phyloP scores from a whole-genome alignment of 64 coral and sea anemone species.

The Catalaphyllia jardinei region DNA sequence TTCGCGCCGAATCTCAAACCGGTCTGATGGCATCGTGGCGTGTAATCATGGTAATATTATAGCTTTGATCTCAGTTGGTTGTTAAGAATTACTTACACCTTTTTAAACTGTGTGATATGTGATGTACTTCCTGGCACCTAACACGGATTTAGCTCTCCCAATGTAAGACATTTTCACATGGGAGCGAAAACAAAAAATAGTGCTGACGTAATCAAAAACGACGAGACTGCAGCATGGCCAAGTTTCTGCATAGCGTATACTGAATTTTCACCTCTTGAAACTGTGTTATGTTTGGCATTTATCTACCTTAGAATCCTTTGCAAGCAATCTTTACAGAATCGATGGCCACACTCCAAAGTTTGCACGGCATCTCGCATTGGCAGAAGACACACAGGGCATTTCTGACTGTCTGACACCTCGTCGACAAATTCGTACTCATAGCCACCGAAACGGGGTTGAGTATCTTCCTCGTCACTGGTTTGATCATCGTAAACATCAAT shows the following conservation, averaged over 20 bases:
- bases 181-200: not conserved
- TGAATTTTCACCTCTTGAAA: no score
- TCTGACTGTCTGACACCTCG: conserved; percentile 25
- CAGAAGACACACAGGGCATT: conserved; percentile 57
- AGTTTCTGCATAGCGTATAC: no score
- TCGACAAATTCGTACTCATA: conserved; percentile 72
- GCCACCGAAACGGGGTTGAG: conserved; percentile 7
- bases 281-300: not conserved
- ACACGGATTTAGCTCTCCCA: no score
- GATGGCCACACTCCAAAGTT: conserved; percentile 46
- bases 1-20: no score
- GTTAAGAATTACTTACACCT: no score
- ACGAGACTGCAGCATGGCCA: no score
- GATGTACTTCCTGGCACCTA: no score
- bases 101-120: no score
- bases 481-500: not conserved
- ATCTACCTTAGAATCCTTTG: conserved; percentile 36
- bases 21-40: no score
- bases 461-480: not conserved
- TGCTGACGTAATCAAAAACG: not conserved
- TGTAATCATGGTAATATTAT: no score
- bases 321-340: conserved; percentile 55
- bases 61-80: no score
- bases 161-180: no score
- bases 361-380: conserved; percentile 66